phyloP scores from a whole-genome alignment of 2,797 vertebrate genomes.

The Danio tinwini region DNA sequence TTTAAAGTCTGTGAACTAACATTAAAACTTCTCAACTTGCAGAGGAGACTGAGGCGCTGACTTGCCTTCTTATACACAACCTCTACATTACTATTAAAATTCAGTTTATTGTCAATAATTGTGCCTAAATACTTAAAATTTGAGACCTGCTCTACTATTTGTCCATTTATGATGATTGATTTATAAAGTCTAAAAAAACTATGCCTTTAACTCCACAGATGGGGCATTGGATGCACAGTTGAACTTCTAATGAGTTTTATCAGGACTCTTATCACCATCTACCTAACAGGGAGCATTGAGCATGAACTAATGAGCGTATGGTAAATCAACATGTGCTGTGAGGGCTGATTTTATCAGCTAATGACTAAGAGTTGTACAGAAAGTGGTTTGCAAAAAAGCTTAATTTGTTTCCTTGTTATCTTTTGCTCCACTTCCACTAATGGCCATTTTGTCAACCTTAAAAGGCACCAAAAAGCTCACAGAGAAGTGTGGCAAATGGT shows the following conservation, averaged over 20 bases:
- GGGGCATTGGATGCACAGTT: neutral
- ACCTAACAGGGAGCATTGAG: neutral
- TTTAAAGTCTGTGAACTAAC: too few species aligned
- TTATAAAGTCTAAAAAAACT: too few species aligned
- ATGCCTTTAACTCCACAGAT: slow-evolving; percentile 1
- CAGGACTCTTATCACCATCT: neutral
- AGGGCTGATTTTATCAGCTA: slow-evolving; percentile 4
- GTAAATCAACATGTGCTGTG: slow-evolving; percentile 7
- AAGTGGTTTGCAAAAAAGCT: slow-evolving; percentile 6
- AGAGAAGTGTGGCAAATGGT: neutral
- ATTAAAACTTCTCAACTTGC: too few species aligned
- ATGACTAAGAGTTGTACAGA: slow-evolving; percentile 9
- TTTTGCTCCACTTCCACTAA: slow-evolving; percentile 37
- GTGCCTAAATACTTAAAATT: too few species aligned
- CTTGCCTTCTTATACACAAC: too few species aligned
- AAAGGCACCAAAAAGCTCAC: neutral
- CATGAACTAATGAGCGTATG: slow-evolving; percentile 21
- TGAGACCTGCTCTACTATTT: too few species aligned
- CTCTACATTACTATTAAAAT: too few species aligned
- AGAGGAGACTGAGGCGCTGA: too few species aligned
- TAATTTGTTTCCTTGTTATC: slow-evolving; percentile 25
- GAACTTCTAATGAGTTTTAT: slow-evolving; percentile 3
- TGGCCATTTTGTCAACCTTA: slow-evolving; percentile 10
- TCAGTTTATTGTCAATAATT: too few species aligned
- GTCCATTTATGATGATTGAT: too few species aligned